phyloP scores from a whole-genome alignment of 2,888 invertebrate genomes.

The Listrodromus nycthemerus region DNA sequence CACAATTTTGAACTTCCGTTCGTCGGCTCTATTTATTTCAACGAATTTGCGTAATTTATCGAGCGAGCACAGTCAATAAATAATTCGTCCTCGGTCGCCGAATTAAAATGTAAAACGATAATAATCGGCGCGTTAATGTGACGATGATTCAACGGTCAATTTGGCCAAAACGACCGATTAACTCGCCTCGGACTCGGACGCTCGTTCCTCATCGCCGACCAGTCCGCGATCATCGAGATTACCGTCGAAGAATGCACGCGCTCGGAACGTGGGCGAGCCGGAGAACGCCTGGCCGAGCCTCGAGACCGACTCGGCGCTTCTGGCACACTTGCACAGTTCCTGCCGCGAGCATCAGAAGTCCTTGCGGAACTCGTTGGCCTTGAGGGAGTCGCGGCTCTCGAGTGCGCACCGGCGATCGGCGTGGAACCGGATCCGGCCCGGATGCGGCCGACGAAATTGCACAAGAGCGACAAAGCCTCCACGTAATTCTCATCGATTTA shows the following conservation, averaged over 20 bases:
- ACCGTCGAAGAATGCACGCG: conserved; percentile 36
- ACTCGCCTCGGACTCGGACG: background rate
- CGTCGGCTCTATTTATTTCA: background rate
- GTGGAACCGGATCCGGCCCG: background rate
- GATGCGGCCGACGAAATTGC: background rate
- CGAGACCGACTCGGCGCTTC: conserved; percentile 34
- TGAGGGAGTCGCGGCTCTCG: conserved; percentile 47
- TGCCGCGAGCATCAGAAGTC: conserved; percentile 42
- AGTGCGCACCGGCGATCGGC: conserved; percentile 28
- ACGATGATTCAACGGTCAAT: background rate
- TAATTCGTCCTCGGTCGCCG: background rate
- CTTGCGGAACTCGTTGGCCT: conserved; percentile 63
- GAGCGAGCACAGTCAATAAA: background rate
- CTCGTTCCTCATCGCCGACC: background rate
- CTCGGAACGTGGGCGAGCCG: conserved; percentile 36
- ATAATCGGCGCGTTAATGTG: background rate
- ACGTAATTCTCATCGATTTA: conserved; percentile 4
- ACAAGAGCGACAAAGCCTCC: background rate
- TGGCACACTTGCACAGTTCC: conserved; percentile 52
- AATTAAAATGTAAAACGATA: conserved; percentile 5
- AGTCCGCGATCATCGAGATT: conserved; percentile 30
- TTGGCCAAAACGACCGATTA: background rate
- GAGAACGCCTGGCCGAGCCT: conserved; percentile 27
- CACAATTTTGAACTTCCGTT: background rate
- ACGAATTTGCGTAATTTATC: background rate